Conservation (phyloP, 2,888 invertebrate genomes). For the Amblyteles armatorius region DNA sequence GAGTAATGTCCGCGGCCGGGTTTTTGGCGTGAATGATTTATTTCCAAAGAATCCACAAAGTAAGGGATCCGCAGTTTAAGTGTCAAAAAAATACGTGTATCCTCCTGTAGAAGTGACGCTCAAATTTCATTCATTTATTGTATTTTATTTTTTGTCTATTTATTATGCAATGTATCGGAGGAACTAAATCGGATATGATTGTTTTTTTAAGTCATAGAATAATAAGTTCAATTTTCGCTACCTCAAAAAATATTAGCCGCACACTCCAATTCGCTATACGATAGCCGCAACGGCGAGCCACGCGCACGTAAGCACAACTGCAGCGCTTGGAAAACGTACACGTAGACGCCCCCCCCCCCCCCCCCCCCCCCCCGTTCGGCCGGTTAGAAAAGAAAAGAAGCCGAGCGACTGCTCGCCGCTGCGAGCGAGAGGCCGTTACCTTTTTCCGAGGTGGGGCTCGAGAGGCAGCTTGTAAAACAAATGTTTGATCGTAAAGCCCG, state of each 20-base stretch:
- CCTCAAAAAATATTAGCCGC: neutral
- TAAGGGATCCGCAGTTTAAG: neutral
- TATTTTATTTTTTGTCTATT: no score
- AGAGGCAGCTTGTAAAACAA: conserved; percentile 59
- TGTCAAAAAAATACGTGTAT: neutral
- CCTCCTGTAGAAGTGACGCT: no score
- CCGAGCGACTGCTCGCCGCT: neutral
- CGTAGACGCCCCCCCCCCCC: neutral
- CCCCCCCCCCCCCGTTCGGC: neutral
- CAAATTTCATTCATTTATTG: no score
- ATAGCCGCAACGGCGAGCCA: conserved; percentile 54
- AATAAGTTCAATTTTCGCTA: neutral
- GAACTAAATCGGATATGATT: no score
- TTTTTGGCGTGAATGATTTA: conserved; percentile 38
- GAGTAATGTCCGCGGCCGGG: conserved; percentile 20
- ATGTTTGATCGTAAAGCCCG: conserved; percentile 65
- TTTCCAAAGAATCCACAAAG: neutral
- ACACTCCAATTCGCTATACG: conserved; percentile 39
- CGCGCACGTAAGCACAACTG: conserved; percentile 56
- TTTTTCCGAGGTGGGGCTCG: conserved; percentile 20
- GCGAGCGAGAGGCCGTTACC: conserved; percentile 6
- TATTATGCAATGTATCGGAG: no score
- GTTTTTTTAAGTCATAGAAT: neutral
- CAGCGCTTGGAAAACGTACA: conserved; percentile 66
- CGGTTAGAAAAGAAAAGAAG: conserved; percentile 30